Base-by-base conservation (phyloP, 2,113 vertebrate genomes). In the Caranx ignobilis region DNA sequence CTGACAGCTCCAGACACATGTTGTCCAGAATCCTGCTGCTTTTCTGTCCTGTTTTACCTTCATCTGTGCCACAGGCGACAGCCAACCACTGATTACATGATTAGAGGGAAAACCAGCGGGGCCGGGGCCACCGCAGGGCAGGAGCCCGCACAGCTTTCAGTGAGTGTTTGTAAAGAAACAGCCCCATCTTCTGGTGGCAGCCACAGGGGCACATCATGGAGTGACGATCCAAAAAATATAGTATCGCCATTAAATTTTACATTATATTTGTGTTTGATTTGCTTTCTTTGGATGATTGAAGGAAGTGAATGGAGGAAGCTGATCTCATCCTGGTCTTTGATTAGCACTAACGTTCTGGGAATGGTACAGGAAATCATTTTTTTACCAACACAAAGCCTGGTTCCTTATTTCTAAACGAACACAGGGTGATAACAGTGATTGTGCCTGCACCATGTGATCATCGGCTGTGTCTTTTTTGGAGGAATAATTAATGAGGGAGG, bases 121-220 rank as follows among this genome's bases (percentile, higher is more conserved):
- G 21, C 15, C 73, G 26, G 62, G 26, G 18, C 3, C 47, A 2
- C 7, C 41, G 9, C 31, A 10, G 39, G 8, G 7, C 19, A 13
- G 32, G 10, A 10, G 39, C 39, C 39, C 6, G 39, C 19, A 57
- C 52, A n/a, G 26, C 2, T 11, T 9, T 18, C 34, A 45, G 9
- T 3, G 13, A 21, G 13, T 32, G 81, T 87, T 74, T 39, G 15
- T 88, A 21, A 75, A 85, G 71, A 67, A 83, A 77, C 74, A 72
- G 73, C 78, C 11, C 84, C 89, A 87, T 86, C 91, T 87, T 37
- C 78, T 89, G 91, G 84, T 21, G 1, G 10, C n/a, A 34, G 7
- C 16, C 15, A 21, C 34, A 31, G 15, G 16, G 16, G 4, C 56
- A 65, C 19, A 48, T 19, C 19, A 21, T 8, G 19, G 7, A 48